Evolutionary conservation across 1,140 invertebrate species (phyloP).

Genomic region (Piezodorus guildinii): DNA sequence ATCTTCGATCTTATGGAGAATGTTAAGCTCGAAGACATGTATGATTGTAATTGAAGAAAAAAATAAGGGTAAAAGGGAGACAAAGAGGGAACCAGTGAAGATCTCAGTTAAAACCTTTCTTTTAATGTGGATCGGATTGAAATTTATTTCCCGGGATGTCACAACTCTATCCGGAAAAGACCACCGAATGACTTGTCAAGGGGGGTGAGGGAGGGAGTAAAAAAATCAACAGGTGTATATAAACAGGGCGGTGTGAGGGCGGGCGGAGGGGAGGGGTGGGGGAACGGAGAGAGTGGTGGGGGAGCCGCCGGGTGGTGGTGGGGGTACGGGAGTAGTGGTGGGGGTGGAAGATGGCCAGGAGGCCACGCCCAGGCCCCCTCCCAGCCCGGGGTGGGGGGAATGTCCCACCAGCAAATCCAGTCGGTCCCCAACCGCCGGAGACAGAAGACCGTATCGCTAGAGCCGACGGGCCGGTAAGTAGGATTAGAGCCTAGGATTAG

Average conservation of each 20-base stretch:
- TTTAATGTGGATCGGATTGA: too few species aligned
- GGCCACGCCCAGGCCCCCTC: conserved; percentile 5
- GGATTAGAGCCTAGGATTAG: not conserved
- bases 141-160: too few species aligned
- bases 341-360: not conserved
- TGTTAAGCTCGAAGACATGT: too few species aligned
- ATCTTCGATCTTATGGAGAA: too few species aligned
- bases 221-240: conserved; percentile 1
- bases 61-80: too few species aligned
- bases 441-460: not conserved
- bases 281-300: not conserved
- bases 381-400: conserved; percentile 1
- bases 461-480: conserved; percentile 2
- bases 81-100: too few species aligned
- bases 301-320: not conserved
- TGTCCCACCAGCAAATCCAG: not conserved
- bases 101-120: too few species aligned
- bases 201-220: not conserved
- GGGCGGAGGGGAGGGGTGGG: not conserved
- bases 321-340: not conserved
- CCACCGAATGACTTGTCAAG: not conserved
- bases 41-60: too few species aligned
- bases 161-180: too few species aligned
- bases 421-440: not conserved
- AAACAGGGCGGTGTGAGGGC: not conserved